These are phyloP conservation scores for Trichopoda pennipes DNA, from an alignment of 2,888 invertebrate species.

Conservation along the genomic window DNA sequence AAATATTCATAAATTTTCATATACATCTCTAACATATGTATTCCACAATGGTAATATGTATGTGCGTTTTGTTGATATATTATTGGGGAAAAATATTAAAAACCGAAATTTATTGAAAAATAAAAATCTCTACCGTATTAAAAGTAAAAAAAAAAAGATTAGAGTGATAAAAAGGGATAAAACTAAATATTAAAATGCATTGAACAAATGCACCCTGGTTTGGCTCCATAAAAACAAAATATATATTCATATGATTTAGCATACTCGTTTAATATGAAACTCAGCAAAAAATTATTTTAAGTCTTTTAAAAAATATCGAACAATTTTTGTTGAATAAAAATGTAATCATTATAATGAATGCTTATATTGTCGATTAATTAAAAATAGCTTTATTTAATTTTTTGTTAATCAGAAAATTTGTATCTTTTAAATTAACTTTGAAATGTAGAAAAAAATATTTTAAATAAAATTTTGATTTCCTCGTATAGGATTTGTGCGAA, in stretches of 20 bases:
- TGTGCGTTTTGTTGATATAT: background rate
- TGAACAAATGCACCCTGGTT: background rate
- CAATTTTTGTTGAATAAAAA: too few species aligned
- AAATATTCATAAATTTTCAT: constrained; percentile 34
- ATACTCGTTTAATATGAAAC: background rate
- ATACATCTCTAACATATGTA: background rate
- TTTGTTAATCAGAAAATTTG: too few species aligned
- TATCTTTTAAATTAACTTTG: too few species aligned
- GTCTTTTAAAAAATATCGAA: too few species aligned
- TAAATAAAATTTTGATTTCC: too few species aligned
- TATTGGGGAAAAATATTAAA: constrained; percentile 12
- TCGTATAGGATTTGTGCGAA: too few species aligned
- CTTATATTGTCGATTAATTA: too few species aligned
- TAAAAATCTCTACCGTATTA: constrained; percentile 12
- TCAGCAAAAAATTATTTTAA: background rate
- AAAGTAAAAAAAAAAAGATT: background rate
- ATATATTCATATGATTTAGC: background rate
- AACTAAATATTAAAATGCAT: background rate
- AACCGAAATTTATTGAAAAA: constrained; percentile 7
- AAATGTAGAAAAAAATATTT: too few species aligned
- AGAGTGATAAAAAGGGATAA: background rate
- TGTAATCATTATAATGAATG: too few species aligned
- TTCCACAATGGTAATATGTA: background rate
- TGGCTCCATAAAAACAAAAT: background rate
- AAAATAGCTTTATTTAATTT: too few species aligned